Base-by-base conservation (phyloP, 2,797 vertebrate species). In the Balearica regulorum region DNA sequence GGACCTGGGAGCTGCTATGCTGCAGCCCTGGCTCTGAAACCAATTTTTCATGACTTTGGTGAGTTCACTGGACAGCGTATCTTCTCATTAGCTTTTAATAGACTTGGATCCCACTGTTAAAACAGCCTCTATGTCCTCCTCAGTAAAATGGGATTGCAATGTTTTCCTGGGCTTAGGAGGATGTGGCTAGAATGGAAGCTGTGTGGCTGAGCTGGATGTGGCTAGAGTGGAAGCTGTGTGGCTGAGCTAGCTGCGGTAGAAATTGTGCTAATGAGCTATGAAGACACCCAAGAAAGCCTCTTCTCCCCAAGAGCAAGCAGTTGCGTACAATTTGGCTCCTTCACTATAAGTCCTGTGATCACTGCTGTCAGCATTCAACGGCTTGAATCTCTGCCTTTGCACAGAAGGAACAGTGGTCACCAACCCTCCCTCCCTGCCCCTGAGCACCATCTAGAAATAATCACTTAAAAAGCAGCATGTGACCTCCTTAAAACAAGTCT, bases 1-100 rank as follows among this genome's bases (percentile, higher is more conserved):
- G 69, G 84, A 65, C 39, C 79, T 58, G 46, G 76, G 66, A 94
- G 43, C 69, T 89, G 70, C 82, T 65, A 3, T 13, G 37, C 64
- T 7, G 28, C 19, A 68, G 66, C 21, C 70, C 68, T 76, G 83
- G 62, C 80, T 49, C 60, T 11, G 71, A 60, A 91, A 78, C 10
- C 17, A 3, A 6, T 44, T 79, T 87, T 93, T 92, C 81, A 69
- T 66, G 65, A 72, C 85, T 87, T 90, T 68, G 83, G 77, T 95
- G 68, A 79, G 57, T 39, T 80, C 5, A 4, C 75, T 85, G 83
- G 89, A 60, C 22, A 11, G 71, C 0, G 0, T 76, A 83, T 90
- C 75, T 95, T 77, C 75, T 87, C 71, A 13, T 80, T 87, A 76
- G 44, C 37, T 92, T 90, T 81, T 95, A 75, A 89, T 75, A 77